Base-by-base conservation (phyloP, 2,113 vertebrate species). In the Sinocyclocheilus anophthalmus region DNA sequence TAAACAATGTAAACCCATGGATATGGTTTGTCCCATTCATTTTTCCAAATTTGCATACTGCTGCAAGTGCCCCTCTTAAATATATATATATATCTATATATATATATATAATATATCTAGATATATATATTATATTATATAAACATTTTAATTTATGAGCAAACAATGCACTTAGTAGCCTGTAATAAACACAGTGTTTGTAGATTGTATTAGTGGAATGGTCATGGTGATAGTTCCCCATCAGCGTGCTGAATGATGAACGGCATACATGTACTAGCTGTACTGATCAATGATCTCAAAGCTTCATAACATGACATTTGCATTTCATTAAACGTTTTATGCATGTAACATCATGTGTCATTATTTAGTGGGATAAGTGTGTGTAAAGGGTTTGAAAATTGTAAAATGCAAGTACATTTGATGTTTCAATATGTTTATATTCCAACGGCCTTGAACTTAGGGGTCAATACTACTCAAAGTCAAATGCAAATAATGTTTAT, bases 1-100 rank as follows among this genome's bases (percentile, higher is more conserved):
- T 96, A 96, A 96, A 94, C 95, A 96, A 95, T 95, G 94, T 95
- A 94, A 95, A 93, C 93, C 93, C 91, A 87, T 89, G 94, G 91
- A 93, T 92, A 89, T 89, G 88, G 93, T 95, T 93, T 90, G 92
- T 93, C 91, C 93, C 93, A 94, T 93, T 95, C 92, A 92, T 93
- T 96, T 96, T n/a, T n/a, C n/a, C 94, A 95, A 93, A n/a, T n/a
- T n/a, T 94, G 93, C 91, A 91, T 94, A 92, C 91, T 94, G 91
- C 92, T 95, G 93, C 63, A 89, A 93, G 75, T 72, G 70, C 30
- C 94, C 92, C 90, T 93, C 91, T 93, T 92, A 92, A 90, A 87
- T 95, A 93, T 94, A 95, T 94, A 93, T 30, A 30, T 30, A 30
- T 30, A 30, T 30, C 85, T 26, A 87, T 95, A 93, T 94, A 95